A percentile compares a stretch with the other conserved stretches of the same genome.
These are phyloP conservation scores for Pyralis farinalis DNA, from an alignment of 2,888 invertebrate genomes.

Conservation along the genomic window DNA sequence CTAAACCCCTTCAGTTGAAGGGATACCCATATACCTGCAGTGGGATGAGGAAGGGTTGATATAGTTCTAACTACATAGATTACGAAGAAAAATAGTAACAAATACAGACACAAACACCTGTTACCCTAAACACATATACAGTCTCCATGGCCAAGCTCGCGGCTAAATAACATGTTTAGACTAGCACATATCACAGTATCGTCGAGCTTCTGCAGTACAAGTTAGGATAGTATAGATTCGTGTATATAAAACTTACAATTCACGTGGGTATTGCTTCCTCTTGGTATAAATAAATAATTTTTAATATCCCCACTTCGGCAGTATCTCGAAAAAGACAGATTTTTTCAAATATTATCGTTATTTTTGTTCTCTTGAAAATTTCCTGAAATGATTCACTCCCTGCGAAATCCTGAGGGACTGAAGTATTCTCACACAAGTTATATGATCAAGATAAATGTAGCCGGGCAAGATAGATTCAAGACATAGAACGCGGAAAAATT, in stretches of 20 bases:
- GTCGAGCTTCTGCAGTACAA: too few relatives aligned
- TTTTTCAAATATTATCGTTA: neutral
- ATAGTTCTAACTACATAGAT: too few relatives aligned
- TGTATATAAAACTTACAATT: neutral
- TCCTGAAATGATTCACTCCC: neutral
- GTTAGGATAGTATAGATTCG: too few relatives aligned
- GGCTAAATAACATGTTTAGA: too few relatives aligned
- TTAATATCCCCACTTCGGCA: neutral
- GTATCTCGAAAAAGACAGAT: neutral
- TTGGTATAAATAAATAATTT: neutral
- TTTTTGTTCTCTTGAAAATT: neutral
- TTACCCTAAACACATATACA: too few relatives aligned
- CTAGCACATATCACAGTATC: too few relatives aligned
- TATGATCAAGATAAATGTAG: neutral
- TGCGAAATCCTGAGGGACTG: neutral
- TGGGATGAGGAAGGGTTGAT: too few relatives aligned
- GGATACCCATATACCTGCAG: too few relatives aligned
- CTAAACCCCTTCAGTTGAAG: too few relatives aligned
- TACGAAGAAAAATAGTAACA: too few relatives aligned
- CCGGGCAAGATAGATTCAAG: neutral
- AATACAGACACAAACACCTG: too few relatives aligned
- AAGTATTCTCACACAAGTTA: neutral
- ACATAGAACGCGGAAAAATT: neutral
- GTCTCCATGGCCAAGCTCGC: too few relatives aligned
- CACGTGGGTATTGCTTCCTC: neutral